These are phyloP conservation scores for Theropithecus gelada DNA, from an alignment of 2,113 vertebrate genomes.

Conservation along the genomic window DNA sequence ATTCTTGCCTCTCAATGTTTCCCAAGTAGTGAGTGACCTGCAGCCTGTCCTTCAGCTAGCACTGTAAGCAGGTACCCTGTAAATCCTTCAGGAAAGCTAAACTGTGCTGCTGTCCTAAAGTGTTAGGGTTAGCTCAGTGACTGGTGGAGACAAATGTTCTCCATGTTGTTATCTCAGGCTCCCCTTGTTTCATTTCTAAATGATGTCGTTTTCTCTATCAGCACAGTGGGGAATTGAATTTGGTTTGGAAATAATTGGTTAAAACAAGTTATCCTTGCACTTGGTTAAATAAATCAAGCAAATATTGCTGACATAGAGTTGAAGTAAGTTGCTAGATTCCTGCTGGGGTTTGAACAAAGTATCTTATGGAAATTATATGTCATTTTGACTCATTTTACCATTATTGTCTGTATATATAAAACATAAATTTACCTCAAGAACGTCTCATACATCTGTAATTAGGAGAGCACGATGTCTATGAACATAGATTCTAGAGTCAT, in stretches of 20 bases:
- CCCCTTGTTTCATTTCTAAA: background rate
- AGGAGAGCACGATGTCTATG: background rate
- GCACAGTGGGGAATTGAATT: background rate
- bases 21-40: background rate
- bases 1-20: background rate
- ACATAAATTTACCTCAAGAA: background rate
- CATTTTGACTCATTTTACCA: background rate
- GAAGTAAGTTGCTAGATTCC: background rate
- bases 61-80: fast-evolving
- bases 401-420: background rate
- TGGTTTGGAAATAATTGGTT: too few species aligned
- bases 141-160: background rate
- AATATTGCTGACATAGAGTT: background rate
- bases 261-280: background rate
- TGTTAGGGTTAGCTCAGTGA: too few species aligned
- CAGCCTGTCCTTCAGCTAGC: background rate
- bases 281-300: background rate
- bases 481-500: too few species aligned
- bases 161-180: background rate
- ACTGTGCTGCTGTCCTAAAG: background rate
- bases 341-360: background rate
- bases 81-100: background rate
- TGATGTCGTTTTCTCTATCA: background rate
- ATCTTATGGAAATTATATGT: background rate
- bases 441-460: background rate